Conservation (phyloP, 2,888 invertebrate genomes). For the Sphaeridia pumilis region DNA sequence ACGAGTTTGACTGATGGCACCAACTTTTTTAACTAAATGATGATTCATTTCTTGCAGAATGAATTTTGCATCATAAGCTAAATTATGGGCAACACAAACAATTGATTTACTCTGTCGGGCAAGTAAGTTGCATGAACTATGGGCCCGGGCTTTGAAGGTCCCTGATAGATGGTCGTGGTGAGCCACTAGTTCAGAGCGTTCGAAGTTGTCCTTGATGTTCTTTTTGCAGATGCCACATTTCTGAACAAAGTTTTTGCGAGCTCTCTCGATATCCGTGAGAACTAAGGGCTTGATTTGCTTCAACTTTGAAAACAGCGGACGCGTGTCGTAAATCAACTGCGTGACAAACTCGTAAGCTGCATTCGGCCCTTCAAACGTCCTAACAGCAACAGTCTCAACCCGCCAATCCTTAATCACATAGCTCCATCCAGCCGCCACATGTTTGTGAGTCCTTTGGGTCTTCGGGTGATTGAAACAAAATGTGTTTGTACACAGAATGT, state of each 20-base stretch:
- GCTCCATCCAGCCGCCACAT: not conserved
- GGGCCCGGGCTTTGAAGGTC: not conserved
- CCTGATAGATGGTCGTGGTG: not conserved
- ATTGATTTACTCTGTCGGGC: not conserved
- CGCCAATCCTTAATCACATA: not conserved
- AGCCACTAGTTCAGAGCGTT: not conserved
- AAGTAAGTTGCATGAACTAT: not conserved
- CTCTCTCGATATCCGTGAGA: not conserved
- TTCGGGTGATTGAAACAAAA: not conserved
- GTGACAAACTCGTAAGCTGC: not conserved
- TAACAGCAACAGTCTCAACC: not conserved
- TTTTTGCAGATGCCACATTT: not conserved
- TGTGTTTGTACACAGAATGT: not conserved
- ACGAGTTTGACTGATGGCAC: not conserved
- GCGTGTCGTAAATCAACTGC: not conserved
- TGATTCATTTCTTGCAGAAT: not conserved
- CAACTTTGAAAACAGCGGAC: not conserved
- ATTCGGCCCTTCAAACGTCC: not conserved
- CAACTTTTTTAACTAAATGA: not conserved
- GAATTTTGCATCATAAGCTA: not conserved
- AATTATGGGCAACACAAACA: not conserved
- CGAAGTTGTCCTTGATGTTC: not conserved
- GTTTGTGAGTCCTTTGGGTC: not conserved
- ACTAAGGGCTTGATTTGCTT: not conserved
- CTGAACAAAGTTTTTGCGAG: not conserved